phyloP scores from a whole-genome alignment of 2,113 vertebrate species.

The Hirundichthys speculiger region DNA sequence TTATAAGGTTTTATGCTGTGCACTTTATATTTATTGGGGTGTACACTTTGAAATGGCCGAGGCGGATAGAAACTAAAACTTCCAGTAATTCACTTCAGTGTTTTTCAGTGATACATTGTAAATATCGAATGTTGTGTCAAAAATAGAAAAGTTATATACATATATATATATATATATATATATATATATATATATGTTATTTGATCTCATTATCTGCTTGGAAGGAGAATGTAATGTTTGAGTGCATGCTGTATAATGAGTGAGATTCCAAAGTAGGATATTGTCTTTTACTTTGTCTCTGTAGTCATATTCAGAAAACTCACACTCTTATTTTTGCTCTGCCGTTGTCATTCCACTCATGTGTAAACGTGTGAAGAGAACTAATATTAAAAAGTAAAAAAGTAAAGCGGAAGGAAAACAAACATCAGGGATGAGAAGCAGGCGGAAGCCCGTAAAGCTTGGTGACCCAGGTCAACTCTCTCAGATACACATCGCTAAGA shows the following conservation, averaged over 20 bases:
- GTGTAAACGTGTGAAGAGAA: slow-evolving; percentile 65
- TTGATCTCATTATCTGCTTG: background rate
- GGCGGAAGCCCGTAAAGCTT: slow-evolving; percentile 78
- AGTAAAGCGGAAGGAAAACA: slow-evolving; percentile 66
- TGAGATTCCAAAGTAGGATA: background rate
- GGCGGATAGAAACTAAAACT: slow-evolving; percentile 41
- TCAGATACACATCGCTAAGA: slow-evolving; percentile 79
- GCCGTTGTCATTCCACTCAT: slow-evolving; percentile 61
- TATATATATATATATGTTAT: too few relatives aligned
- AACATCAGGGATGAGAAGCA: slow-evolving; percentile 71
- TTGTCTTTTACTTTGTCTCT: background rate
- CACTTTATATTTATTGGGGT: slow-evolving; percentile 66
- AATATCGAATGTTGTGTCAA: background rate
- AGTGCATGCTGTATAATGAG: background rate
- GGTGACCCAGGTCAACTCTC: slow-evolving; percentile 77
- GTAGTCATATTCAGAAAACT: slow-evolving; percentile 19
- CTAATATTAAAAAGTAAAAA: slow-evolving; percentile 60
- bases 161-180: background rate
- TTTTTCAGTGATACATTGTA: slow-evolving; percentile 11
- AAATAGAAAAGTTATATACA: slow-evolving; percentile 1
- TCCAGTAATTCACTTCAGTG: slow-evolving; percentile 11
- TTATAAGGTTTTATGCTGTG: slow-evolving; percentile 70
- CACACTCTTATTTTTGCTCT: slow-evolving; percentile 15
- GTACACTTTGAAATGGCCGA: slow-evolving; percentile 56
- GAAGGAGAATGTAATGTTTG: background rate